Conservation (phyloP, 2,888 invertebrate genomes). For the Cephonodes hylas region DNA sequence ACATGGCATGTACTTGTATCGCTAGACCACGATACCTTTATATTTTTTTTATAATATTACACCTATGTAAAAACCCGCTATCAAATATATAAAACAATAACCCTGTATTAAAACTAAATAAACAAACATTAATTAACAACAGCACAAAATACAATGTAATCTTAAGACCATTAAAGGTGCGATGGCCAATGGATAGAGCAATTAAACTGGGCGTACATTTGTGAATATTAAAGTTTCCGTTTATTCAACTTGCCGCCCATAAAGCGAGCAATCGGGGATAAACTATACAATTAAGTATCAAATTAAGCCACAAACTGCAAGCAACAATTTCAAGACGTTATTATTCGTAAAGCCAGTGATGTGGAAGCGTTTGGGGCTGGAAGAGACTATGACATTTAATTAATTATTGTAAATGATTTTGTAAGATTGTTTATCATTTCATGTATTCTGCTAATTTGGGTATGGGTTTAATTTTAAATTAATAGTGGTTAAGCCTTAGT, state of each 20-base stretch:
- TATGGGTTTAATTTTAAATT: no score
- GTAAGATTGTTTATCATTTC: no score
- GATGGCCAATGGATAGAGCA: constrained; percentile 35
- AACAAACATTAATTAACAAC: constrained; percentile 22
- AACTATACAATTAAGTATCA: constrained; percentile 65
- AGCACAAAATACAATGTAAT: constrained; percentile 10
- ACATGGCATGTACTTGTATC: no score
- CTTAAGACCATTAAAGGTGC: constrained; percentile 14
- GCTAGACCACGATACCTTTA: no score
- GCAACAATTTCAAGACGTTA: constrained; percentile 54
- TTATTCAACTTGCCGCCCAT: constrained; percentile 43
- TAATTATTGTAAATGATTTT: not conserved
- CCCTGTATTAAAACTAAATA: constrained; percentile 15
- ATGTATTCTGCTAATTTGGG: no score
- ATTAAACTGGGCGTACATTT: constrained; percentile 28
- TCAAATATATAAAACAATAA: constrained; percentile 19
- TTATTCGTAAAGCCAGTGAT: constrained; percentile 30
- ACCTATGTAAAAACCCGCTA: not conserved
- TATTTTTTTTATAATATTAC: no score
- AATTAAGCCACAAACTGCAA: constrained; percentile 59
- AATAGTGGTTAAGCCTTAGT: no score
- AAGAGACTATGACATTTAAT: not conserved
- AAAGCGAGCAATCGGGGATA: constrained; percentile 55
- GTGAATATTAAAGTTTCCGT: constrained; percentile 31
- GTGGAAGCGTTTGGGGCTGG: constrained; percentile 14